Evolutionary conservation across 2,888 invertebrate genomes (phyloP).

Genomic region (Electrophaes corylata): DNA sequence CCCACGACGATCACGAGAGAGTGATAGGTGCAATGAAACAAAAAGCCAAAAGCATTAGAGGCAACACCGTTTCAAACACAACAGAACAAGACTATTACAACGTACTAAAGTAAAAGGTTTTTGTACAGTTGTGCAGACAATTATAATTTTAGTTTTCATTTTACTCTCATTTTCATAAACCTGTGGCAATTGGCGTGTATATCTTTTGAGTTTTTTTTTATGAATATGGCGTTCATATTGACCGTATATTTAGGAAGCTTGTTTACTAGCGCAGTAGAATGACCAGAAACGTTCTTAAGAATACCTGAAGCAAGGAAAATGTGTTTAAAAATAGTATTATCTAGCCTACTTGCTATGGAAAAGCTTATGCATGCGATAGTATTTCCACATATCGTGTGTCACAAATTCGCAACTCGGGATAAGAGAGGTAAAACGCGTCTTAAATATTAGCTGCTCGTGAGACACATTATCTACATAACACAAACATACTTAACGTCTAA

Average conservation of each 20-base stretch:
- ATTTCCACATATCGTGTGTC: slow-evolving; percentile 33
- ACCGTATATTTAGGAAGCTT: background rate
- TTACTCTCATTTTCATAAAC: too few relatives aligned
- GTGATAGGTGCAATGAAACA: slow-evolving; percentile 53
- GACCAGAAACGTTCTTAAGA: too few relatives aligned
- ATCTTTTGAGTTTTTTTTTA: too few relatives aligned
- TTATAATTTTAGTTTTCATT: background rate
- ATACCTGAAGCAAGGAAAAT: too few relatives aligned
- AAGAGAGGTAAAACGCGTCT: slow-evolving; percentile 34
- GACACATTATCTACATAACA: slow-evolving; percentile 26
- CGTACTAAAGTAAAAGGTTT: slow-evolving; percentile 39
- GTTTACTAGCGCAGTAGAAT: too few relatives aligned
- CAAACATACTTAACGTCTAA: slow-evolving; percentile 10
- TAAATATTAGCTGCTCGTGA: slow-evolving; percentile 25
- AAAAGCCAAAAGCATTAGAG: slow-evolving; percentile 47
- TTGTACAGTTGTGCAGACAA: slow-evolving; percentile 35
- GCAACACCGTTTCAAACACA: slow-evolving; percentile 44
- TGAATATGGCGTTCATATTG: background rate
- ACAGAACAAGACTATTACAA: slow-evolving; percentile 28
- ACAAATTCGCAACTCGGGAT: slow-evolving; percentile 35
- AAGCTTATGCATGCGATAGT: slow-evolving; percentile 20
- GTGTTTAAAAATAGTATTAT: too few relatives aligned
- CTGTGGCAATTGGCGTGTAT: too few relatives aligned
- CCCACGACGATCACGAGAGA: slow-evolving; percentile 72
- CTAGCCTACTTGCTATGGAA: background rate